Conservation (phyloP, 2,113 vertebrate species). For the Daboia siamensis region DNA sequence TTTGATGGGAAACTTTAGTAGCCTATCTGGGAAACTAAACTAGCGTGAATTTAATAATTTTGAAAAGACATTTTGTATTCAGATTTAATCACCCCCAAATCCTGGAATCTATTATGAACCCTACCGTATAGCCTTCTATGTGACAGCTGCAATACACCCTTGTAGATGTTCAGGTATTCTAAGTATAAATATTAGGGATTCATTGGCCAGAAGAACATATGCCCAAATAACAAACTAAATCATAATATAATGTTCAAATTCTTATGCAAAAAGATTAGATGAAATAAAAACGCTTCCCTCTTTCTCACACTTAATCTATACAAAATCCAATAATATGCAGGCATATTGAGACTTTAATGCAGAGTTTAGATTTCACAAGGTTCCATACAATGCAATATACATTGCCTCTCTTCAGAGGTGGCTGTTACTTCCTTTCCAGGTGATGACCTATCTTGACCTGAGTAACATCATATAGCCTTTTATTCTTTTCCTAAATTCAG, state of each 20-base stretch:
- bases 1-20: not conserved
- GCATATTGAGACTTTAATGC: not conserved
- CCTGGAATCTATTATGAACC: not conserved
- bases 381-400: not conserved
- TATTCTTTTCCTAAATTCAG: not conserved
- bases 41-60: not conserved
- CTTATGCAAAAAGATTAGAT: not conserved
- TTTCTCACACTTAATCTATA: not conserved
- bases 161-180: not conserved
- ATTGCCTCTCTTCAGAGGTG: not conserved
- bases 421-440: not conserved
- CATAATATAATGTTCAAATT: not conserved
- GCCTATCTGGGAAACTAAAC: not conserved
- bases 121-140: not conserved
- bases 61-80: not conserved
- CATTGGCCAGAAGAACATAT: not conserved
- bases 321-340: not conserved
- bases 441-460: not conserved
- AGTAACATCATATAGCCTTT: not conserved
- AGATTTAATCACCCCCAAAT: not conserved
- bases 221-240: not conserved
- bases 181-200: not conserved
- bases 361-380: not conserved
- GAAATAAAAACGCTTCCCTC: not conserved
- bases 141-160: not conserved